Evolutionary conservation across 2,797 vertebrate genomes (phyloP).

Genomic region (Malacoctenus gilli): DNA sequence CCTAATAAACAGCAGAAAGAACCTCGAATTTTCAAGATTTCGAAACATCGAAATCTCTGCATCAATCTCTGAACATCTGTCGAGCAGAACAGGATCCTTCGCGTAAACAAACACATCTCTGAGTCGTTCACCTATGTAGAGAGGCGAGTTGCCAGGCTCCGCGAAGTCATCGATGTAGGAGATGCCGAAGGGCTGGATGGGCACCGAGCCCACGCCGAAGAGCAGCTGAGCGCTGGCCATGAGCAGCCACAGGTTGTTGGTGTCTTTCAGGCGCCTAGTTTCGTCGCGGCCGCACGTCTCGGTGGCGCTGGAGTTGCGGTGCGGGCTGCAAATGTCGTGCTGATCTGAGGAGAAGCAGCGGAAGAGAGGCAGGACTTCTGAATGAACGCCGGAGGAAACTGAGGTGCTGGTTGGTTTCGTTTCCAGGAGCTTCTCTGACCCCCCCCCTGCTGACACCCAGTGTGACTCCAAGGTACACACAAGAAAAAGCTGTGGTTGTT

Average conservation of each 20-base stretch:
- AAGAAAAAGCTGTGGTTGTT: constrained; percentile 29
- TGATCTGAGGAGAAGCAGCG: constrained; percentile 46
- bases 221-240: constrained; percentile 92
- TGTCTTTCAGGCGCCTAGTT: constrained; percentile 63
- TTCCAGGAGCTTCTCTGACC: constrained; percentile 56
- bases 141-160: constrained; percentile 87
- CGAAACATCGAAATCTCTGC: no score
- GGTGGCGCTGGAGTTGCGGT: constrained; percentile 62
- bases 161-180: constrained; percentile 96
- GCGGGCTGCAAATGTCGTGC: constrained; percentile 82
- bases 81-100: not conserved
- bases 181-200: constrained; percentile 97
- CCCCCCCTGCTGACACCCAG: constrained; percentile 25
- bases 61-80: not conserved
- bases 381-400: no score
- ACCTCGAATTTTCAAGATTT: no score
- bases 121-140: constrained; percentile 88
- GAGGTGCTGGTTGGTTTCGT: no score
- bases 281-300: constrained; percentile 74
- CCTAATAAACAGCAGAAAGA: no score
- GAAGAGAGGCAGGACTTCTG: not conserved
- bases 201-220: constrained; percentile 92
- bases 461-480: constrained; percentile 10
- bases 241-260: constrained; percentile 86
- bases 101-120: not conserved